Base-by-base conservation (phyloP, 2,888 invertebrate genomes). In the Hydroisotoma schaefferi region DNA sequence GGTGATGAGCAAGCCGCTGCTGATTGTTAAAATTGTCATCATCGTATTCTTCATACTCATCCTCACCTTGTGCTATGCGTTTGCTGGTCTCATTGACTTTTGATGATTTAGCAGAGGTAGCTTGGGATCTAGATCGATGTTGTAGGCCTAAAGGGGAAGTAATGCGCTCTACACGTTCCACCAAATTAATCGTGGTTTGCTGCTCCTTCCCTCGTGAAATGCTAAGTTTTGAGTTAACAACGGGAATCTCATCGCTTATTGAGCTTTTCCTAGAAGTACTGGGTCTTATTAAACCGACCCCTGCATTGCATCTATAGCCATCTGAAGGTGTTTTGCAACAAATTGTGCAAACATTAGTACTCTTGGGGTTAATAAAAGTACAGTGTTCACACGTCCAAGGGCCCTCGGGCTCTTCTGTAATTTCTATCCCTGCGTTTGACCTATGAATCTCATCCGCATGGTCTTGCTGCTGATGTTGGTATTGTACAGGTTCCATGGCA, bases 331-430 rank as follows among this genome's bases (percentile, higher is more conserved):
- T 93, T 75, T 91, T 90, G 74, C 92, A 93, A 75, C 93, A 94
- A 53, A 93, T 85, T 15, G 83, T 81, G 75, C 93, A 93, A 38
- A 93, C 87, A 71, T 86, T 84, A 0, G 85, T 84, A 22, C 86
- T 87, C 0, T 87, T 79, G 63, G 87, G 86, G 75, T 94, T 94
- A 2, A 91, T 87, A 75, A 86, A 92, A 0, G 93, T 94, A 75
- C 93, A 94, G 74, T 91, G 90, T 74, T 90, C 89, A 76, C 93
- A 94, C 67, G 88, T 85, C 93, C 93, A 94, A 27, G 67, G 69
- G n/a, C 68, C 69, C 22, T 68, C 63, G 1, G 69, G 68, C 29
- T 57, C 59, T 27, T 65, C 67, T 2, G 64, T 64, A 5, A 47
- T 38, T 27, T 64, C 64, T n/a, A 26, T 18, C n/a, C 37, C 52